phyloP scores from a whole-genome alignment of 1,140 invertebrate genomes.

The Lethrus apterus region DNA sequence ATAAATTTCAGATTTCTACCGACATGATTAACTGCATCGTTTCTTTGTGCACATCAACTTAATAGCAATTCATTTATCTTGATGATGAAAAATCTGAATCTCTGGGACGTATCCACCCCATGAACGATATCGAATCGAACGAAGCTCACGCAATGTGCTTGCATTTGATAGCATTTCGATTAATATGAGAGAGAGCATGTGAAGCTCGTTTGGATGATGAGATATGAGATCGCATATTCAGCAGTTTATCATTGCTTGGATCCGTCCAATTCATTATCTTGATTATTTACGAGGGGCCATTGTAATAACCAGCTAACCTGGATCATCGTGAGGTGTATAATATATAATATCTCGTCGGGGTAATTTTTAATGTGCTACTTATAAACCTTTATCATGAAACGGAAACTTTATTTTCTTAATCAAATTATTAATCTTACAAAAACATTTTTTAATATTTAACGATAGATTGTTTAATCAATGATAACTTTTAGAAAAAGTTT shows the following conservation, averaged over 20 bases:
- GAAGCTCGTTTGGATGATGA: slow-evolving; percentile 26
- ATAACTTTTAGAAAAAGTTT: no score
- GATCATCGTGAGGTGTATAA: slow-evolving; percentile 9
- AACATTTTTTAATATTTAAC: no score
- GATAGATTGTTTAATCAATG: no score
- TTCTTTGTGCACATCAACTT: background rate
- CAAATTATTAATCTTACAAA: no score
- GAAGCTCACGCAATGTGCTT: slow-evolving; percentile 19
- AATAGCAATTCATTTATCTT: slow-evolving; percentile 7
- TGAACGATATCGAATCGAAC: slow-evolving; percentile 10
- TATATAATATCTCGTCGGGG: background rate
- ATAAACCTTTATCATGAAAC: no score
- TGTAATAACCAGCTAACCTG: slow-evolving; percentile 14
- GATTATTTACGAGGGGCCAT: slow-evolving; percentile 20
- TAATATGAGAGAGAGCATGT: slow-evolving; percentile 30
- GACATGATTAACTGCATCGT: no score
- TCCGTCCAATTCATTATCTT: slow-evolving; percentile 25
- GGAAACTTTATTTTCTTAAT: no score
- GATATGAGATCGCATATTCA: slow-evolving; percentile 22
- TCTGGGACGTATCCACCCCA: no score
- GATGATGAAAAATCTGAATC: slow-evolving; percentile 10
- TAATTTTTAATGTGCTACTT: no score
- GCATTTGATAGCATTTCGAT: slow-evolving; percentile 25
- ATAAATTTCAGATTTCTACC: no score
- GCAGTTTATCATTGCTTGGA: slow-evolving; percentile 24